Evolutionary conservation across 1,140 invertebrate genomes (phyloP).

Genomic region (Antheraea pernyi): DNA sequence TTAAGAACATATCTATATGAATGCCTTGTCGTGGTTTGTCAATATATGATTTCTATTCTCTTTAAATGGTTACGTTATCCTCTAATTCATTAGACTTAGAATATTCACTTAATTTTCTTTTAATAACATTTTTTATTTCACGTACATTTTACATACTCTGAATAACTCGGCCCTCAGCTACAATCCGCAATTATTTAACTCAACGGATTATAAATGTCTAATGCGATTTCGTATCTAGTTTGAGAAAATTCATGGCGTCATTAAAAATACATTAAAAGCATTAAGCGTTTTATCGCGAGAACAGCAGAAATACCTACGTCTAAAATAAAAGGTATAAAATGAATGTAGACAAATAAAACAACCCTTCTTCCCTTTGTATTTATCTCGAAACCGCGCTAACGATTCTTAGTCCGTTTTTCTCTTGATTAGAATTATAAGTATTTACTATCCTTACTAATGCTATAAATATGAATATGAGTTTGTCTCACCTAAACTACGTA

Average conservation of each 20-base stretch:
- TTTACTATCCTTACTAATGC: background rate
- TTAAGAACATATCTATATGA: too few relatives aligned
- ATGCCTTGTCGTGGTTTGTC: too few relatives aligned
- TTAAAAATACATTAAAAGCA: constrained; percentile 2
- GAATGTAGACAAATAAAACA: background rate
- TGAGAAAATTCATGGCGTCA: background rate
- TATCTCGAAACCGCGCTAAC: background rate
- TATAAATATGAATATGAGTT: too few relatives aligned
- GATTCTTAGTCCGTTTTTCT: background rate
- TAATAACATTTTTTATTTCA: background rate
- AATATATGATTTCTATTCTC: too few relatives aligned
- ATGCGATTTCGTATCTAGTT: background rate
- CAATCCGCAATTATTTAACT: background rate
- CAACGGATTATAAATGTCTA: background rate
- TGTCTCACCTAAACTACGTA: too few relatives aligned
- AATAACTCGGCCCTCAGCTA: background rate
- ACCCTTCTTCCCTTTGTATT: background rate
- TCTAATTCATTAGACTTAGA: background rate
- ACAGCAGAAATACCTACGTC: background rate
- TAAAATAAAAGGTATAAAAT: background rate
- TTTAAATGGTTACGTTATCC: too few relatives aligned
- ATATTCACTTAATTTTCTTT: background rate
- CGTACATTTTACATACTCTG: background rate
- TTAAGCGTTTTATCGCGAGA: background rate
- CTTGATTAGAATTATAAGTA: background rate